Percentiles rank a stretch among this genome's conserved stretches.
These are phyloP conservation scores for Sapajus apella DNA, from an alignment of 2,113 vertebrate genomes.

Conservation along the genomic window DNA sequence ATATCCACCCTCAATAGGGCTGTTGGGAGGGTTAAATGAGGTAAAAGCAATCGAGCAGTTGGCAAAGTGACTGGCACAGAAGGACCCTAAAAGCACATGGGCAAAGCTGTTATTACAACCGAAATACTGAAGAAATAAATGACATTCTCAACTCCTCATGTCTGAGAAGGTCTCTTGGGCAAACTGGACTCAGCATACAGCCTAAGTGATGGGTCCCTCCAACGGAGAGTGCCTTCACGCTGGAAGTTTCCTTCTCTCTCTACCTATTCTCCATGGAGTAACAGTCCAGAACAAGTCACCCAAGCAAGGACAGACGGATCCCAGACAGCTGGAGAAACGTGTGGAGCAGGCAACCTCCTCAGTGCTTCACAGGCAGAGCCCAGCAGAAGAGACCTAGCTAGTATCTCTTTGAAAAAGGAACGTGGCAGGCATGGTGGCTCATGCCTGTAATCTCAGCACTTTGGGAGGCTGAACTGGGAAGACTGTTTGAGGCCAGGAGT, in stretches of 20 bases:
- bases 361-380: not conserved
- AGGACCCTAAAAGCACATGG: not conserved
- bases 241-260: not conserved
- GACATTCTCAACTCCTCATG: not conserved
- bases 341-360: fast-evolving
- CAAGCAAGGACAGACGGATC: not conserved
- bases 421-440: no score
- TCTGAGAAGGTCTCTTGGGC: not conserved
- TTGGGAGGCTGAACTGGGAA: no score
- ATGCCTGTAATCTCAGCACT: no score
- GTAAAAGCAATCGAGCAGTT: not conserved
- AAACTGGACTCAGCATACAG: not conserved
- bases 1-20: not conserved
- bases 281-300: not conserved
- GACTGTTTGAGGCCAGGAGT: no score
- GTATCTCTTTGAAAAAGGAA: not conserved
- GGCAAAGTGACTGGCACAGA: not conserved
- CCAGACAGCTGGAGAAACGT: fast-evolving
- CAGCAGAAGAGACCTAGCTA: not conserved
- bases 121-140: not conserved
- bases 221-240: not conserved
- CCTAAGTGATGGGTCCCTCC: not conserved
- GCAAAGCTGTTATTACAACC: not conserved
- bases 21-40: not conserved
- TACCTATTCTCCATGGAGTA: not conserved